Percentiles rank a stretch among this genome's conserved stretches.
Evolutionary conservation across 2,797 vertebrate genomes (phyloP).

Genomic region (Oreochromis mossambicus): DNA sequence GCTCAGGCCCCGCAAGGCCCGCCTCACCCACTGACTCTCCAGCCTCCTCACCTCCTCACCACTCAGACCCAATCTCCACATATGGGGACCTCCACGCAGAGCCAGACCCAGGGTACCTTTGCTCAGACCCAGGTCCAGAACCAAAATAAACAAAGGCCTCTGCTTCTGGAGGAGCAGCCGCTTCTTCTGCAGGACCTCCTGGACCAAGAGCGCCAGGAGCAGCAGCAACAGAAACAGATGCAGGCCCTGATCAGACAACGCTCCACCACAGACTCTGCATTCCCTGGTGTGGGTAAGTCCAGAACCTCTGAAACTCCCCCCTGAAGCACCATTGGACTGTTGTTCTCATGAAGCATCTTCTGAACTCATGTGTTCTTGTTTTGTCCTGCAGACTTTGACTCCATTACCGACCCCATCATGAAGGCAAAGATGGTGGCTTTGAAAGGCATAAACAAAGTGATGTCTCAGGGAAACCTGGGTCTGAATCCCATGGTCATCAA

Average conservation of each 20-base stretch:
- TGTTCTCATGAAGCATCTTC: not conserved
- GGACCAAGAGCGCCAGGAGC: constrained; percentile 96
- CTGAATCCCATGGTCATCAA: constrained; percentile 88
- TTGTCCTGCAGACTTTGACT: constrained; percentile 83
- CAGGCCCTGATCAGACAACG: constrained; percentile 91
- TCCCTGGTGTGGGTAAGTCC: constrained; percentile 74
- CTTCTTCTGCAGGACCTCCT: constrained; percentile 95
- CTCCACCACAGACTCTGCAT: constrained; percentile 79
- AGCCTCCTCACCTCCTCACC: constrained; percentile 16
- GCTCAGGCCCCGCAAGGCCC: constrained; percentile 9
- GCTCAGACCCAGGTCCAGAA: constrained; percentile 63
- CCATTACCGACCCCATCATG: constrained; percentile 96
- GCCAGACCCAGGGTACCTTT: not conserved
- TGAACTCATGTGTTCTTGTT: not conserved
- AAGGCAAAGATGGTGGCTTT: constrained; percentile 99
- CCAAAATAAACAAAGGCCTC: constrained; percentile 74
- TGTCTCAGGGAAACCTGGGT: constrained; percentile 89
- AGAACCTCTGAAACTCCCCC: not conserved
- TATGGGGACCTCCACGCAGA: constrained; percentile 24
- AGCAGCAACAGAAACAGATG: constrained; percentile 97
- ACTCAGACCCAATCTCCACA: constrained; percentile 48
- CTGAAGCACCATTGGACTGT: not conserved
- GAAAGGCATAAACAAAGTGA: constrained; percentile 98
- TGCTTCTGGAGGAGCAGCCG: constrained; percentile 93
- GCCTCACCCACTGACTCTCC: not conserved